phyloP scores from a whole-genome alignment of 2,888 invertebrate genomes.

The Mythimna lalbum region DNA sequence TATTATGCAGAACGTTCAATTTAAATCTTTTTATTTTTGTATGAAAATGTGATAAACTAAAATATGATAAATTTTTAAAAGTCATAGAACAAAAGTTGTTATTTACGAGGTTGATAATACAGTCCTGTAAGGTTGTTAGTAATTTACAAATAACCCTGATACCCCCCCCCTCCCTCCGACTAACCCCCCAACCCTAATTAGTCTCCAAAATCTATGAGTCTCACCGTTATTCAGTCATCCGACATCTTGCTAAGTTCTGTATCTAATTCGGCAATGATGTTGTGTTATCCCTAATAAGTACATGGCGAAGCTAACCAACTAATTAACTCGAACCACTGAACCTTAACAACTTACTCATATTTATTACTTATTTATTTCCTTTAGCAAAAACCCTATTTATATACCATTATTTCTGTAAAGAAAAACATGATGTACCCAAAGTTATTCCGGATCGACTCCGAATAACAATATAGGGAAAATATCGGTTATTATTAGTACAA shows the following conservation, averaged over 20 bases:
- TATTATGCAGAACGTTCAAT: no score
- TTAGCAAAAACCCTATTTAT: conserved; percentile 7
- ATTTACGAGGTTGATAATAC: no score
- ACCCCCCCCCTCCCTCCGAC: no score
- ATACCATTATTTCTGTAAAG: conserved; percentile 10
- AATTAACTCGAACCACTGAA: conserved; percentile 17
- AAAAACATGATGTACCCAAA: conserved; percentile 20
- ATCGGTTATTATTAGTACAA: conserved; percentile 42
- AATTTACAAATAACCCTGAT: no score
- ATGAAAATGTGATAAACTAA: no score
- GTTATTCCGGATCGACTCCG: conserved; percentile 14
- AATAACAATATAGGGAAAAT: conserved; percentile 37
- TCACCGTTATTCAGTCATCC: no score
- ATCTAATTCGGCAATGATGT: neutral
- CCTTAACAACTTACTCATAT: conserved; percentile 9
- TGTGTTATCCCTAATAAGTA: neutral
- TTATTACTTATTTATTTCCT: neutral
- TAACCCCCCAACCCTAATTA: no score
- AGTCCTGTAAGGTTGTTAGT: no score
- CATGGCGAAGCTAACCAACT: conserved; percentile 4
- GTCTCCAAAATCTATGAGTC: no score
- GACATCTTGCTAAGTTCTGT: neutral
- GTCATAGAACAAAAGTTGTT: no score
- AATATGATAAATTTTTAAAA: no score
- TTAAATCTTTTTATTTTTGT: no score